Base-by-base conservation (phyloP, 2,113 vertebrate genomes). In the Alethe diademata region DNA sequence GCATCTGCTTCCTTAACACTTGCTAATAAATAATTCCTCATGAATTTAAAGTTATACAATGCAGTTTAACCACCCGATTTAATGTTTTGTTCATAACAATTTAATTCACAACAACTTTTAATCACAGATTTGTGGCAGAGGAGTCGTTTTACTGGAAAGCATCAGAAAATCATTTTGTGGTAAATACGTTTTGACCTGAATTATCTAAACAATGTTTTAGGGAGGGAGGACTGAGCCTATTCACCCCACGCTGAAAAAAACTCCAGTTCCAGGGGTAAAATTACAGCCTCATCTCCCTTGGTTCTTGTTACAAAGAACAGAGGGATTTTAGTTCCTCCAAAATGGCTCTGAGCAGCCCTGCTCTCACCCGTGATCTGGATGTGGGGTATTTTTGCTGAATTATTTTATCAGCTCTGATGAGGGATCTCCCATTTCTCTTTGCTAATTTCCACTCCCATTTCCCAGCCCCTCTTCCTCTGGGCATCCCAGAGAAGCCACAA, bases 141-240 rank as follows among this genome's bases (percentile, higher is more conserved):
- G 33, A 35, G 16, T 19, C 58, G 35, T 31, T 88, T 67, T 20
- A 13, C 29, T 23, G 7, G 36, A 70, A 88, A 86, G 29, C 12
- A 51, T 8, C 35, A 56, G 45, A 47, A 90, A 73, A 60, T 31
- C 19, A 26, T 43, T 24, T 35, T 0, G 0, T 1, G 25, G 24
- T 64, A 71, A 71, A 60, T 8, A 16, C 3, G 0, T 65, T 93
- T 94, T 67, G 57, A 58, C 24, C 36, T 42, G 61, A 36, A 56
- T 9, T 12, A 60, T 48, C 25, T 38, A 66, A 80, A 66, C 12
- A 61, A 12, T 19, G 1, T 64, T 78, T 79, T 43, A 19, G 10
- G 45, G 13, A 14, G 24, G 58, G 25, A 23, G 4, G 19, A 22
- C 6, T 26, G 26, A 54, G 11, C 12, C 7, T 47, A 1, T 50